These are phyloP conservation scores for Metacarcinus magister DNA, from an alignment of 2,888 invertebrate species.

Conservation along the genomic window DNA sequence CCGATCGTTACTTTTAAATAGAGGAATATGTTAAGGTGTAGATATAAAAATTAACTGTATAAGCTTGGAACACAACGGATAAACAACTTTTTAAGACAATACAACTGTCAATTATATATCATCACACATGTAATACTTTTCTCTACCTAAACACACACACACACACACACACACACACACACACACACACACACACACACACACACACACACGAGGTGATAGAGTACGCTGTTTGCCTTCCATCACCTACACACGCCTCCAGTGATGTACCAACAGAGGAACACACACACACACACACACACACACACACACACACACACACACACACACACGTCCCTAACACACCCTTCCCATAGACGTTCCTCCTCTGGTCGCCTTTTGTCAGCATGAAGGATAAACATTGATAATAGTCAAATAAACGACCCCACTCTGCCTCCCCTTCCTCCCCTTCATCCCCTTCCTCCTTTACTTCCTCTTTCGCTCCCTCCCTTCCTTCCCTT, in stretches of 20 bases:
- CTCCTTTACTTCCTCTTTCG: neutral
- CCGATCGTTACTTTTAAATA: no score
- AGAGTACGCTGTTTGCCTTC: neutral
- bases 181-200: neutral
- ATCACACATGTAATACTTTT: no score
- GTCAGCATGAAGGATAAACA: constrained; percentile 26
- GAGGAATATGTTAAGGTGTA: no score
- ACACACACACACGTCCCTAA: neutral
- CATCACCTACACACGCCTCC: neutral
- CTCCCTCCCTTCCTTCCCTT: neutral
- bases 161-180: no score
- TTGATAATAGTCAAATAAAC: constrained; percentile 26
- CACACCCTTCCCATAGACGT: neutral
- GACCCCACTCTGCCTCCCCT: neutral
- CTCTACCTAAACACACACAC: no score
- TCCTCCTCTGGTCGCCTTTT: neutral
- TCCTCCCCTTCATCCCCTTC: neutral
- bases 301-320: neutral
- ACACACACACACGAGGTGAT: neutral
- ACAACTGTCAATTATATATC: no score
- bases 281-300: constrained; percentile 26
- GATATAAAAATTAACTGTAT: no score
- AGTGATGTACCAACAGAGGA: neutral
- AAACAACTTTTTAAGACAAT: no score
- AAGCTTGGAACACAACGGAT: no score